These are phyloP conservation scores for Leucophenga maculata DNA, from an alignment of 2,888 invertebrate genomes.

Conservation along the genomic window DNA sequence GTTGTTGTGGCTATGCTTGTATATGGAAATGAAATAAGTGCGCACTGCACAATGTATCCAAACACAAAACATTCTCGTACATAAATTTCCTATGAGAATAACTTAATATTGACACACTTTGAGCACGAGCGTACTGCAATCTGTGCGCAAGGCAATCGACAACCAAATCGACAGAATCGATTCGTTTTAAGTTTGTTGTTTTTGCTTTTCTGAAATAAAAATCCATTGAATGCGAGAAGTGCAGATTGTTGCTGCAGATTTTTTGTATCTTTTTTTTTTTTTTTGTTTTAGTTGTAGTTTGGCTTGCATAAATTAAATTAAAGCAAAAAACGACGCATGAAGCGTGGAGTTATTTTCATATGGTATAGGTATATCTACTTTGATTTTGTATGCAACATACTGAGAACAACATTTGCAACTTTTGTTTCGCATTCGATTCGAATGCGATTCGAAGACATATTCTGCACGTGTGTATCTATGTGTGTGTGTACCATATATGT, in stretches of 20 bases:
- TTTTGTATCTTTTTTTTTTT: conserved; percentile 35
- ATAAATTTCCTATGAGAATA: not conserved
- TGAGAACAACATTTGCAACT: conserved; percentile 29
- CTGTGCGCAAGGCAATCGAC: not conserved
- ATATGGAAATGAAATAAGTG: conserved; percentile 18
- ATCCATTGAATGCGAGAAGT: no score
- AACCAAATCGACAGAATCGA: not conserved
- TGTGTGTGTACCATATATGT: conserved; percentile 31
- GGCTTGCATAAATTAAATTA: conserved; percentile 56
- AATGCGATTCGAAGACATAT: not conserved
- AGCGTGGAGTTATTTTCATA: conserved; percentile 2
- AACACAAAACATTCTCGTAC: not conserved
- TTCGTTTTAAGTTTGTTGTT: conserved; percentile 4
- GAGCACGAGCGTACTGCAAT: conserved; percentile 1
- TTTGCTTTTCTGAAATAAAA: not conserved
- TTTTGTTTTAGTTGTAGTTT: conserved; percentile 5
- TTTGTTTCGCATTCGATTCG: conserved; percentile 16
- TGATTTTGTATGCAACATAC: conserved; percentile 12
- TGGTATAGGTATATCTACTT: no score
- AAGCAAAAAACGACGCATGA: conserved; percentile 38
- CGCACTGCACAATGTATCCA: not conserved
- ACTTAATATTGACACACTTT: conserved; percentile 18
- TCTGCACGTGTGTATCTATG: not conserved
- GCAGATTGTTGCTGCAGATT: not conserved
- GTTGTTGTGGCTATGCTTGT: not conserved